Conservation (phyloP, 2,113 vertebrate genomes). For the Crypturellus undulatus region DNA sequence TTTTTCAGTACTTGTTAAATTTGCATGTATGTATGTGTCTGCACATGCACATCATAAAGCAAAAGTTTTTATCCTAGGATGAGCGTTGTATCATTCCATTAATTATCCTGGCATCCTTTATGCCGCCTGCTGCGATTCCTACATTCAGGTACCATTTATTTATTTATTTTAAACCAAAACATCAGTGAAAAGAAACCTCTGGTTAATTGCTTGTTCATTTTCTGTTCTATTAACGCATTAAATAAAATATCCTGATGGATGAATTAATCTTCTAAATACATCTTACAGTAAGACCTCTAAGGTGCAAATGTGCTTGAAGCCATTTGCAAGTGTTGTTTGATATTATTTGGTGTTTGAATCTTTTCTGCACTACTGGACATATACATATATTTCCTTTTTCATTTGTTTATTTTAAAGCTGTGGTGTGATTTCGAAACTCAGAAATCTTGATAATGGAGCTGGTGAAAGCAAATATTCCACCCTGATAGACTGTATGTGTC, state of each 20-base stretch:
- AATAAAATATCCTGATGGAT: neutral
- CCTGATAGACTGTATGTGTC: constrained; percentile 91
- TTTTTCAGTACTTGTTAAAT: neutral
- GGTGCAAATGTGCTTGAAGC: neutral
- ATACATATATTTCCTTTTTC: neutral
- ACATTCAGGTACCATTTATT: constrained; percentile 86
- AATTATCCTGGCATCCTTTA: constrained; percentile 88
- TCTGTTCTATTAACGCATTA: neutral
- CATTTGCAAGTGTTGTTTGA: neutral
- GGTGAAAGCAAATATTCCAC: constrained; percentile 76
- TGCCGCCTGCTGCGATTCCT: constrained; percentile 85
- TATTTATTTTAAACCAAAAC: neutral
- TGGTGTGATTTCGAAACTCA: constrained; percentile 87
- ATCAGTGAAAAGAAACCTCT: neutral
- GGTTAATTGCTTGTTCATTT: neutral
- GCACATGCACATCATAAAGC: neutral
- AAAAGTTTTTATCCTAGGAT: constrained; percentile 77
- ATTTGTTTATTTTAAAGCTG: constrained; percentile 76
- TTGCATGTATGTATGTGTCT: neutral
- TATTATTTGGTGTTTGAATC: neutral
- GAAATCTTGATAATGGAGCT: constrained; percentile 76
- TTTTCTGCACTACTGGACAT: neutral
- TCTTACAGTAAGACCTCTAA: neutral
- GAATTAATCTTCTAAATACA: neutral
- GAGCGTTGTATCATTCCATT: constrained; percentile 85